A percentile compares a stretch with the other conserved stretches of the same genome.
These are phyloP conservation scores for Plusia festucae DNA, from an alignment of 2,888 invertebrate genomes.

Conservation along the genomic window DNA sequence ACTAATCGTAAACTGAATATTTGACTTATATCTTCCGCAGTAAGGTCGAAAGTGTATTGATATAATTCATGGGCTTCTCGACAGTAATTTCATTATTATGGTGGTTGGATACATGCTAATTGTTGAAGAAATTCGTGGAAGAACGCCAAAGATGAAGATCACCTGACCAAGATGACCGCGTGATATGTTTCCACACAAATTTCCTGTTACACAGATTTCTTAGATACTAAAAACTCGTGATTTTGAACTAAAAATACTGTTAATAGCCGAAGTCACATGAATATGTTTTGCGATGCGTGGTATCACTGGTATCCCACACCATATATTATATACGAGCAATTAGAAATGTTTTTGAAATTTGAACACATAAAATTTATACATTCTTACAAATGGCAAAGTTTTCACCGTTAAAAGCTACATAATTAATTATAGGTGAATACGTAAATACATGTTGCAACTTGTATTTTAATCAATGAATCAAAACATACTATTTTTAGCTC, in stretches of 20 bases:
- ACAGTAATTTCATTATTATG: constrained; percentile 11
- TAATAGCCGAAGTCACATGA: constrained; percentile 41
- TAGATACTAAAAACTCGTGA: constrained; percentile 39
- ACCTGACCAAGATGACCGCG: constrained; percentile 76
- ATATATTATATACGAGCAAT: constrained; percentile 17
- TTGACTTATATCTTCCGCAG: constrained; percentile 20
- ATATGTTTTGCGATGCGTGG: constrained; percentile 15
- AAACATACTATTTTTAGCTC: no score
- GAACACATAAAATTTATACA: not conserved
- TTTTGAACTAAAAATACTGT: constrained; percentile 38
- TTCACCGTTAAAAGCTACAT: no score
- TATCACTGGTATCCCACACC: constrained; percentile 20
- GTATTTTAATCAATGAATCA: no score
- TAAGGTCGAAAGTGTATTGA: constrained; percentile 36
- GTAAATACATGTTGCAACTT: no score
- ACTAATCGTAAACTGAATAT: constrained; percentile 47
- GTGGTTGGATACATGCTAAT: constrained; percentile 33
- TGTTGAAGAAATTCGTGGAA: constrained; percentile 65
- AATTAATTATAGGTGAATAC: no score
- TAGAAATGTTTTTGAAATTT: not conserved
- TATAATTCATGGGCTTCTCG: not conserved
- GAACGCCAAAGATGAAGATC: constrained; percentile 72
- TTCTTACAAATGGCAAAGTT: not conserved
- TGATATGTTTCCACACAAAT: constrained; percentile 62
- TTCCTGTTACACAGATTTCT: constrained; percentile 27